Percentiles rank a stretch among this genome's conserved stretches.
These are phyloP conservation scores for Speoplatyrhinus poulsoni DNA, from an alignment of 2,113 vertebrate genomes.

Conservation along the genomic window DNA sequence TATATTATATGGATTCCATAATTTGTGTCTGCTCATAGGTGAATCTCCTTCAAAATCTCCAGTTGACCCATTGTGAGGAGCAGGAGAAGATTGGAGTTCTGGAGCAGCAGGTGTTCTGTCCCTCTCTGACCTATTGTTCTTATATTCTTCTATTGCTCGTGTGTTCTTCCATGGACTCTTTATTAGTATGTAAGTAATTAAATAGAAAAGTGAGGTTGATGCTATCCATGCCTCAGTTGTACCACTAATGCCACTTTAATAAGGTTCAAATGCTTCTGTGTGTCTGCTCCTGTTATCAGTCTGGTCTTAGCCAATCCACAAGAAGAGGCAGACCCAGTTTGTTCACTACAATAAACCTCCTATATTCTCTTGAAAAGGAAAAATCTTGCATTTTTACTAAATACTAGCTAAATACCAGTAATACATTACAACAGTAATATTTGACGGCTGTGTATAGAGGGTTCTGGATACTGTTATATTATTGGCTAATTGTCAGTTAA, in stretches of 20 bases:
- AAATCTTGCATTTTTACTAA: no score
- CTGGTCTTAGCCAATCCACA: not conserved
- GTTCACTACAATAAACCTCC: not conserved
- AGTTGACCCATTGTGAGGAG: constrained; percentile 76
- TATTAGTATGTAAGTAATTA: not conserved
- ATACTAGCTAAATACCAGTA: no score
- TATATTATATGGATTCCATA: no score
- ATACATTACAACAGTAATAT: no score
- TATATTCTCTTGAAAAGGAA: not conserved
- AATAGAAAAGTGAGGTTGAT: not conserved
- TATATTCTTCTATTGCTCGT: not conserved
- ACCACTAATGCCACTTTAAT: constrained; percentile 1
- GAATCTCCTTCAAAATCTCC: constrained; percentile 70
- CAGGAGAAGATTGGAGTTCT: constrained; percentile 73
- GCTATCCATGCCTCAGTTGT: not conserved
- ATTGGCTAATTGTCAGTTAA: no score
- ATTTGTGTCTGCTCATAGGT: constrained; percentile 67
- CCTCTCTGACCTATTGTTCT: not conserved
- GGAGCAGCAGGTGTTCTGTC: constrained; percentile 81
- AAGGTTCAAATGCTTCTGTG: not conserved
- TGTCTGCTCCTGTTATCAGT: not conserved
- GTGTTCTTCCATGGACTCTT: not conserved
- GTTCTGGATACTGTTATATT: no score
- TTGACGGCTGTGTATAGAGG: no score
- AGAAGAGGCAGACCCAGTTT: not conserved